These are phyloP conservation scores for Pseudorhombus dupliciocellatus DNA, from an alignment of 2,113 vertebrate species.

Conservation along the genomic window DNA sequence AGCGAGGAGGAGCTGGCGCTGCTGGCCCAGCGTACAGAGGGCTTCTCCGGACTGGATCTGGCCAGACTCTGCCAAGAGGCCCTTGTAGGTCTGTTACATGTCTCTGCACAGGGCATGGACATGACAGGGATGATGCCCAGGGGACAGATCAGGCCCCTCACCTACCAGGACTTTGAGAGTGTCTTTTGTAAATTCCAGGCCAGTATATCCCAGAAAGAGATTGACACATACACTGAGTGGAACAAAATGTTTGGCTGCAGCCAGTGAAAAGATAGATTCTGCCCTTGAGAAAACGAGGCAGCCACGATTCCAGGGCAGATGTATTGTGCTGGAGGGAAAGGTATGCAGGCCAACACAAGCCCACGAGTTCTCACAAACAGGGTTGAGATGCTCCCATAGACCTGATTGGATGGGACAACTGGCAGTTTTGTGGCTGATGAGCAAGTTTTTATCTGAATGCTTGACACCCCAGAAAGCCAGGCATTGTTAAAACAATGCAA, in stretches of 20 bases:
- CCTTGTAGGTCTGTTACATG: constrained; percentile 88
- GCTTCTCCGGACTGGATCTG: constrained; percentile 94
- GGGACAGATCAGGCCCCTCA: constrained; percentile 91
- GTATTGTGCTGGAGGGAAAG: constrained; percentile 66
- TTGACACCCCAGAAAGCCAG: constrained; percentile 85
- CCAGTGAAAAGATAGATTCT: constrained; percentile 84
- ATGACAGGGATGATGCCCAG: constrained; percentile 93
- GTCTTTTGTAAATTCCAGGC: constrained; percentile 98
- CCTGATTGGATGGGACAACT: constrained; percentile 56
- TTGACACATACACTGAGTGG: constrained; percentile 97
- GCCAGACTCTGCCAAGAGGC: constrained; percentile 96
- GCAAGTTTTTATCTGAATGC: constrained; percentile 84
- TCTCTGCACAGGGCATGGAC: constrained; percentile 90
- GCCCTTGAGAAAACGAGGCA: constrained; percentile 71
- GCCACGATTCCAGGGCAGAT: constrained; percentile 65
- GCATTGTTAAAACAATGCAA: constrained; percentile 90
- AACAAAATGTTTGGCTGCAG: constrained; percentile 99
- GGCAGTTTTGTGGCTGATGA: constrained; percentile 64
- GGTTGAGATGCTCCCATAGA: constrained; percentile 62
- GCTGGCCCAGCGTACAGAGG: constrained; percentile 95
- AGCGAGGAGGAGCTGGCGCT: constrained; percentile 95
- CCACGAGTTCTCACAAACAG: constrained; percentile 60
- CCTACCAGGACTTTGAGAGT: constrained; percentile 97
- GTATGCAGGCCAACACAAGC: constrained; percentile 60
- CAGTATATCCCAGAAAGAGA: constrained; percentile 98